Evolutionary conservation across 2,113 vertebrate species (phyloP).

Genomic region (Polypterus senegalus): DNA sequence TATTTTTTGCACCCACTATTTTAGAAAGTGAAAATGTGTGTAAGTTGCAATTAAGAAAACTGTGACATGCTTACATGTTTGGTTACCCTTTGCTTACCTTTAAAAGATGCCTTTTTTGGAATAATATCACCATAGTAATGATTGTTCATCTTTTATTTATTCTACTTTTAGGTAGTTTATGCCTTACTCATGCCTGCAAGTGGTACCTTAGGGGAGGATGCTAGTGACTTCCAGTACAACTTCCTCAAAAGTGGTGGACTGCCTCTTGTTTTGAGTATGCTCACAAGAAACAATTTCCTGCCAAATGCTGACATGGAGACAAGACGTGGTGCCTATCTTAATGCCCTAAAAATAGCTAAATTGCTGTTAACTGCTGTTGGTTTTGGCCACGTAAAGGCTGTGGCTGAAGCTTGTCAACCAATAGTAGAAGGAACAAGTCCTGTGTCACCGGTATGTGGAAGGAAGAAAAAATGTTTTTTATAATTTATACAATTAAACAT

Average conservation of each 20-base stretch:
- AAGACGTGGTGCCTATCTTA: slow-evolving; percentile 89
- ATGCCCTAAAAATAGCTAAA: slow-evolving; percentile 95
- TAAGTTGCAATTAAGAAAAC: too few relatives aligned
- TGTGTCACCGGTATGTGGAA: slow-evolving; percentile 70
- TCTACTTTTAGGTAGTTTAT: slow-evolving; percentile 76
- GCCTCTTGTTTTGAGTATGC: slow-evolving; percentile 91
- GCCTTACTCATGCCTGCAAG: slow-evolving; percentile 97
- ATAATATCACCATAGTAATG: too few relatives aligned
- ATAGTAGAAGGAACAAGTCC: slow-evolving; percentile 79
- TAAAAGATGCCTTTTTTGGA: too few relatives aligned
- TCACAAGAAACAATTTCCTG: slow-evolving; percentile 96
- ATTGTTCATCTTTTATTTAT: slow-evolving; percentile 3
- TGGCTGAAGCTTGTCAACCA: slow-evolving; percentile 92
- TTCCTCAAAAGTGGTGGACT: slow-evolving; percentile 93
- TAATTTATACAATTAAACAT: too few relatives aligned
- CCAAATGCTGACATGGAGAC: slow-evolving; percentile 98
- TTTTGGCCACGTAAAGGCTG: slow-evolving; percentile 88
- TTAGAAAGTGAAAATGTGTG: too few relatives aligned
- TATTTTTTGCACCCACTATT: too few relatives aligned
- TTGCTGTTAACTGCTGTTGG: slow-evolving; percentile 90
- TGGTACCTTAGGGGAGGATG: slow-evolving; percentile 88
- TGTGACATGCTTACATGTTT: too few relatives aligned
- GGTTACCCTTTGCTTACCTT: too few relatives aligned
- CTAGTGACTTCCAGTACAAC: slow-evolving; percentile 95
- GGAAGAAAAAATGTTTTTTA: too few relatives aligned